Conservation (phyloP, 2,888 invertebrate species). For the Linyphia triangularis region DNA sequence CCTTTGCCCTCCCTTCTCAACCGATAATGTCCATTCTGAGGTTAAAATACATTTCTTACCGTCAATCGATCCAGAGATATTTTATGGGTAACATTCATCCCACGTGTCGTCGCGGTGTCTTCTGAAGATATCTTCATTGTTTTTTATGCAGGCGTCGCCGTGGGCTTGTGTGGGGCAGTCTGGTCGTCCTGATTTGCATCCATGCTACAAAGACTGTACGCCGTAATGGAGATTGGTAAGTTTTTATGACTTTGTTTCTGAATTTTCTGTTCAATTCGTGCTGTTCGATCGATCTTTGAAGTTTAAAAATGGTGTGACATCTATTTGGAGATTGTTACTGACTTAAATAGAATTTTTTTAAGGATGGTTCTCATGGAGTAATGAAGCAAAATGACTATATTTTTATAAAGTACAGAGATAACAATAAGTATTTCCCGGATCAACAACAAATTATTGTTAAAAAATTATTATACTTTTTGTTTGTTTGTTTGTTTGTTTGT, state of each 20-base stretch:
- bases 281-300: too few relatives aligned
- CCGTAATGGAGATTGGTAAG: conserved; percentile 94
- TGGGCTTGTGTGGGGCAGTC: conserved; percentile 26
- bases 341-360: too few relatives aligned
- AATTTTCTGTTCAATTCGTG: too few relatives aligned
- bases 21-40: background rate
- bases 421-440: too few relatives aligned
- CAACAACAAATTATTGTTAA: too few relatives aligned
- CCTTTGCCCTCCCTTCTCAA: background rate
- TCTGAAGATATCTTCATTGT: background rate
- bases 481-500: too few relatives aligned
- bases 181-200: conserved; percentile 79
- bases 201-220: conserved; percentile 93
- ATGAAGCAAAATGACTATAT: too few relatives aligned
- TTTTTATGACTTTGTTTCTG: conserved; percentile 19
- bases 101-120: background rate
- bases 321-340: too few relatives aligned
- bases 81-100: background rate
- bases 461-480: too few relatives aligned
- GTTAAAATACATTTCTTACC: conserved; percentile 3
- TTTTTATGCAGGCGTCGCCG: conserved; percentile 20
- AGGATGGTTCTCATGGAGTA: too few relatives aligned
- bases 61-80: background rate
- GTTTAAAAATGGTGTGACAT: too few relatives aligned
- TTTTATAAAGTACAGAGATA: too few relatives aligned